Conservation (phyloP, 2,888 invertebrate species). For the Andrena trimmerana region DNA sequence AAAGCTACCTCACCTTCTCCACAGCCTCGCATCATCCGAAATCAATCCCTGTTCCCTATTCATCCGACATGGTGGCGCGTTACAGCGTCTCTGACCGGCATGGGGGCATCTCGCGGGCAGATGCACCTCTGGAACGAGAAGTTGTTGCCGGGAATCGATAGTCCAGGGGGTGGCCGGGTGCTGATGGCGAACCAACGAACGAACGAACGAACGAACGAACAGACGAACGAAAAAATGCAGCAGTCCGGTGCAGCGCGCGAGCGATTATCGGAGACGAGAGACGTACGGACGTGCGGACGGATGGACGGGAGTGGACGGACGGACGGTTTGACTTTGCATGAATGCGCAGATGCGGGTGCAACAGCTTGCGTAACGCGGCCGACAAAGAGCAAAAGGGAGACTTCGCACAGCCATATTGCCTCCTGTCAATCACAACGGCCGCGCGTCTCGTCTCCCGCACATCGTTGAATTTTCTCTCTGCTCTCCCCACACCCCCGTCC, state of each 20-base stretch:
- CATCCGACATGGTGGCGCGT: background rate
- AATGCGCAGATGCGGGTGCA: slow-evolving; percentile 85
- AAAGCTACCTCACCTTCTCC: background rate
- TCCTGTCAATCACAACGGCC: slow-evolving; percentile 85
- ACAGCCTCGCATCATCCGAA: background rate
- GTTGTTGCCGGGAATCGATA: slow-evolving; percentile 63
- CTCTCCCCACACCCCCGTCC: slow-evolving; percentile 9
- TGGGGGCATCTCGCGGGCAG: slow-evolving; percentile 47
- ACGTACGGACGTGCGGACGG: slow-evolving; percentile 73
- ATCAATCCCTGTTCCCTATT: background rate
- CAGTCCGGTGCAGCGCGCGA: slow-evolving; percentile 68
- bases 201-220: slow-evolving; percentile 28
- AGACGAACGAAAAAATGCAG: slow-evolving; percentile 73
- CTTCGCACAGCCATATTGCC: slow-evolving; percentile 84
- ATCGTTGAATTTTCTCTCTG: slow-evolving; percentile 69
- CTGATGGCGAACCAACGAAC: slow-evolving; percentile 59
- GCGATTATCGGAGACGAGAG: slow-evolving; percentile 82
- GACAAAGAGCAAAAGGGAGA: slow-evolving; percentile 81
- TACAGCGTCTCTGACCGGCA: background rate
- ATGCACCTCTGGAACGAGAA: slow-evolving; percentile 65
- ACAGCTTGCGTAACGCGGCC: slow-evolving; percentile 85
- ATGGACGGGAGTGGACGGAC: slow-evolving; percentile 75
- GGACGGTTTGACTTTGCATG: slow-evolving; percentile 84
- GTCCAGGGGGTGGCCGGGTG: slow-evolving; percentile 43
- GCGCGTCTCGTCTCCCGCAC: slow-evolving; percentile 69